Evolutionary conservation across 1,140 invertebrate species (phyloP), one percentile per base, ranked within the genome.

Genomic region (Cyrtorhinus lividipennis): DNA sequence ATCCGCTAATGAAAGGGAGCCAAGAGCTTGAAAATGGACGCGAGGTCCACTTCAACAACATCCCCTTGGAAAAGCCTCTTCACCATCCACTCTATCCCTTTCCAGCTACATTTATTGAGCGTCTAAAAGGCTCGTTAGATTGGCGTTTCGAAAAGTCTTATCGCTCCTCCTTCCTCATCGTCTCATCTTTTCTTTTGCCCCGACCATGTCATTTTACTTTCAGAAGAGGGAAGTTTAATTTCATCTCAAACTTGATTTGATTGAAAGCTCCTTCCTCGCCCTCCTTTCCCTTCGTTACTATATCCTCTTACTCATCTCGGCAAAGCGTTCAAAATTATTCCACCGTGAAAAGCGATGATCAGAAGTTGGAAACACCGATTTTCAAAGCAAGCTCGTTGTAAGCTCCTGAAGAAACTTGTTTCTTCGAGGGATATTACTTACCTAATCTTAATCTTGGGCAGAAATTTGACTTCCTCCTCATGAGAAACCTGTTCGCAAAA

Each of bases 1-100:
- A 13, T 53, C 48, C 48, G 48, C 48, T 53, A 53, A 53, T 53
- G 48, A 53, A 53, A 53, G 20, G 48, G 48, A 53, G 20, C 48
- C 48, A 53, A 53, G 12, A 20, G 48, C 48, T 53, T 53, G 12
- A 53, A 53, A 53, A 53, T 10, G 48, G 48, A 53, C 48, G 48
- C n/a, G n/a, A n/a, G n/a, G n/a, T n/a, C n/a, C n/a, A n/a, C n/a
- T n/a, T n/a, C n/a, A n/a, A n/a, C n/a, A n/a, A n/a, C n/a, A n/a
- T n/a, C n/a, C n/a, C n/a, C n/a, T n/a, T n/a, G n/a, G n/a, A n/a
- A n/a, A n/a, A n/a, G n/a, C n/a, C n/a, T n/a, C 48, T 53, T 20
- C 20, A 15, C 5, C 20, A 8, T 20, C 20, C 48, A 53, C 10
- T n/a, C 12, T 53, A 22, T 8, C 48, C 20, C 48, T 53, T 53